phyloP scores from a whole-genome alignment of 2,113 vertebrate species.

The Struthidea cinerea region DNA sequence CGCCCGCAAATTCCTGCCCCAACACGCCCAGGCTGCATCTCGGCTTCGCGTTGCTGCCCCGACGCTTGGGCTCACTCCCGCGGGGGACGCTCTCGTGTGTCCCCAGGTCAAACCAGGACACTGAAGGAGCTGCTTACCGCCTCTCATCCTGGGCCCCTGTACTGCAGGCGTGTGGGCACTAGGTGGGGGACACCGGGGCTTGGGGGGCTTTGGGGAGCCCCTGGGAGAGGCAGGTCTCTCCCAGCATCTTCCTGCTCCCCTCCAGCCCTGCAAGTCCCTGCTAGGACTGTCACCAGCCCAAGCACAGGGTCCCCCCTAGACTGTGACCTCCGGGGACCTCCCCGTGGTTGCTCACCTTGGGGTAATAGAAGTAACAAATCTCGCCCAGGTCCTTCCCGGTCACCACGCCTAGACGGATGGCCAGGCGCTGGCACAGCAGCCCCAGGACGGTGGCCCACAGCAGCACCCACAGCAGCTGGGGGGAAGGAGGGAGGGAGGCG shows the following conservation, averaged over 20 bases:
- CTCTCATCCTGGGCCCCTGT: rapidly evolving
- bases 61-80: neutral
- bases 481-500: neutral
- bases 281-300: neutral
- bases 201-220: neutral
- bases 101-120: neutral
- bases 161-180: rapidly evolving
- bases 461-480: constrained; percentile 79
- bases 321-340: neutral
- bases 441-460: constrained; percentile 75
- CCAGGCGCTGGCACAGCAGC: constrained; percentile 75
- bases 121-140: neutral
- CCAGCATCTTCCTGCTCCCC: neutral
- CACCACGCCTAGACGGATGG: constrained; percentile 75
- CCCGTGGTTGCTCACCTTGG: constrained; percentile 65
- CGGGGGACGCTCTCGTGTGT: neutral
- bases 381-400: constrained; percentile 75
- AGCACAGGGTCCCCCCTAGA: rapidly evolving
- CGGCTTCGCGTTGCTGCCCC: rapidly evolving
- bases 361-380: constrained; percentile 76
- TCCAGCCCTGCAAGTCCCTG: neutral
- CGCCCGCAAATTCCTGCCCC: neutral
- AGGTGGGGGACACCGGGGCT: rapidly evolving
- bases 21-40: neutral
- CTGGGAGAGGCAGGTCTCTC: neutral